These are phyloP conservation scores for Phyllopteryx taeniolatus DNA, from an alignment of 2,113 vertebrate species.

Conservation along the genomic window DNA sequence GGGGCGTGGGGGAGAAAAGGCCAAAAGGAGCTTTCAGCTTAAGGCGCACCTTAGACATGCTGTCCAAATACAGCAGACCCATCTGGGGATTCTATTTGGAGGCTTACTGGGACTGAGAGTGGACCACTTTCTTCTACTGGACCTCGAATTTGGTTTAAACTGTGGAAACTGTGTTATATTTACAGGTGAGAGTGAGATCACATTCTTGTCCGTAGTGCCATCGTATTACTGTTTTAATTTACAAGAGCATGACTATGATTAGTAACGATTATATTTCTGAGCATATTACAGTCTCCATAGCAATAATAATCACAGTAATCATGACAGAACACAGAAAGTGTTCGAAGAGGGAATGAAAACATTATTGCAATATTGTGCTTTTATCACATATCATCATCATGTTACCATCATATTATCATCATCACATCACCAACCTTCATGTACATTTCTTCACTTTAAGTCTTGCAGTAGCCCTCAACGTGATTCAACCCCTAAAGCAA, in stretches of 20 bases:
- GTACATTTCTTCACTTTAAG: background rate
- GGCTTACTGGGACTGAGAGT: constrained; percentile 16
- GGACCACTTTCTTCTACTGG: constrained; percentile 11
- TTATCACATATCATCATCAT: no score
- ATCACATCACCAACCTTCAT: no score
- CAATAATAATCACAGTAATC: background rate
- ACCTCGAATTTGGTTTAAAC: constrained; percentile 4
- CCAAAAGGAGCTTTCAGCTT: constrained; percentile 21
- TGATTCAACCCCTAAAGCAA: background rate
- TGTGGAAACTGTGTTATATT: background rate
- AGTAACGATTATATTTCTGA: background rate
- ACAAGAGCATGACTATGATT: background rate
- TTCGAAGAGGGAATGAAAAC: background rate
- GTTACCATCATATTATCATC: no score
- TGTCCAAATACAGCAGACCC: constrained; percentile 28
- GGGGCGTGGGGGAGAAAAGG: constrained; percentile 30
- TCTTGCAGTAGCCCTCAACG: background rate
- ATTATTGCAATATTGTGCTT: no score
- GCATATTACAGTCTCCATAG: background rate
- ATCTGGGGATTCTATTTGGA: constrained; percentile 23
- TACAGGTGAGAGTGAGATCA: background rate
- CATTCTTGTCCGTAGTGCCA: background rate
- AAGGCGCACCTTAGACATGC: constrained; percentile 31
- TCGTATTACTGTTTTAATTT: background rate
- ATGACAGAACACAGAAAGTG: background rate